phyloP scores from a whole-genome alignment of 2,888 invertebrate genomes.

The Chymomyza fuscimana region DNA sequence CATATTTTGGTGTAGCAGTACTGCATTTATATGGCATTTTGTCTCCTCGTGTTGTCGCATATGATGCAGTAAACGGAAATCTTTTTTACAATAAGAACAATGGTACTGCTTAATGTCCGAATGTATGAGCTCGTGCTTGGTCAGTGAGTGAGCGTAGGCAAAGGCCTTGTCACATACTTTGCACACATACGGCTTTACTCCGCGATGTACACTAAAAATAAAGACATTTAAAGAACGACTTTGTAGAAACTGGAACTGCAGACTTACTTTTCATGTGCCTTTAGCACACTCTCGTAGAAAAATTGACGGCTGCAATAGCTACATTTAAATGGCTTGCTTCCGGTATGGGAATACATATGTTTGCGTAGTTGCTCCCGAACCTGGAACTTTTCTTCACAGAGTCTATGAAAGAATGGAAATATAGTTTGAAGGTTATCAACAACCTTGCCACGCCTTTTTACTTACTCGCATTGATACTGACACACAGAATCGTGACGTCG shows the following conservation, averaged over 20 bases:
- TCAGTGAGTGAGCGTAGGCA: conserved; percentile 74
- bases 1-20: conserved; percentile 56
- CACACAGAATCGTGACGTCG: conserved; percentile 70
- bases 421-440: background rate
- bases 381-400: conserved; percentile 73
- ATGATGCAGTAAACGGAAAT: conserved; percentile 77
- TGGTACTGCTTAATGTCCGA: conserved; percentile 75
- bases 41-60: conserved; percentile 78
- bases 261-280: conserved; percentile 76
- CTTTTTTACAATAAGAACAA: conserved; percentile 76
- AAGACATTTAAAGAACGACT: background rate
- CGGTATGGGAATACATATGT: conserved; percentile 76
- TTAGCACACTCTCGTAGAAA: conserved; percentile 76
- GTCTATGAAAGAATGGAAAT: conserved; percentile 43
- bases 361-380: conserved; percentile 75
- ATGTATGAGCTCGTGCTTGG: conserved; percentile 77
- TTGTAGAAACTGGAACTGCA: background rate
- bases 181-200: conserved; percentile 75
- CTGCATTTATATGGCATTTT: conserved; percentile 75
- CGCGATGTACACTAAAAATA: conserved; percentile 67
- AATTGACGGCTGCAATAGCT: conserved; percentile 75
- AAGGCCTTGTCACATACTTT: conserved; percentile 73
- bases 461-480: conserved; percentile 76
- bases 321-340: conserved; percentile 76
- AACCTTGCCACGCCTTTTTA: conserved; percentile 7